Percentiles rank a stretch among this genome's conserved stretches.
Evolutionary conservation across 2,797 vertebrate genomes (phyloP).

Genomic region (Xyrichtys novacula): DNA sequence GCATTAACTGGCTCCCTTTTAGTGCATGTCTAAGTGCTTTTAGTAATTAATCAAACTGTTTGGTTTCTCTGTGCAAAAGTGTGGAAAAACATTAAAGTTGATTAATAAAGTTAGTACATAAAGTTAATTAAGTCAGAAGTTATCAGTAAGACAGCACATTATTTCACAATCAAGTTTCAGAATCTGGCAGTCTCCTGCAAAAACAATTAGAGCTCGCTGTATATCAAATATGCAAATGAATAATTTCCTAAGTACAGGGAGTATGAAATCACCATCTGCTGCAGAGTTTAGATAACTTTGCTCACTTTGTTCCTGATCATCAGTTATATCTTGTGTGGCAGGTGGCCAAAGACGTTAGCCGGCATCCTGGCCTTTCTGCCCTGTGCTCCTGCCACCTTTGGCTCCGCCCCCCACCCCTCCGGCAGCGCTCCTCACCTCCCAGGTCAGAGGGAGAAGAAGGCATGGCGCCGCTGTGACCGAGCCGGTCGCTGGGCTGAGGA

Average conservation of each 20-base stretch:
- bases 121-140: constrained; percentile 34
- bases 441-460: constrained; percentile 84
- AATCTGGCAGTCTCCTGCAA: constrained; percentile 38
- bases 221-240: constrained; percentile 55
- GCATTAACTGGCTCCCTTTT: not conserved
- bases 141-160: constrained; percentile 32
- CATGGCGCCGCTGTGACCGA: constrained; percentile 90
- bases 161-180: constrained; percentile 39
- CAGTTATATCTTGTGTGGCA: constrained; percentile 57
- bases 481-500: constrained; percentile 89
- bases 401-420: constrained; percentile 73
- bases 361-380: constrained; percentile 89
- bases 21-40: not conserved
- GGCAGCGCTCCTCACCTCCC: constrained; percentile 36
- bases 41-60: constrained; percentile 1
- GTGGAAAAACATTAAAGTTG: constrained; percentile 7
- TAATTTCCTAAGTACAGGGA: constrained; percentile 41
- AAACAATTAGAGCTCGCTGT: constrained; percentile 43
- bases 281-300: constrained; percentile 15
- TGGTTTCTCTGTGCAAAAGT: constrained; percentile 8
- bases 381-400: constrained; percentile 84
- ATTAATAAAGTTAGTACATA: constrained; percentile 42
- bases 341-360: constrained; percentile 93
- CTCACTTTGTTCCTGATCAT: constrained; percentile 13
- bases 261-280: constrained; percentile 57